Evolutionary conservation across 2,113 vertebrate species (phyloP), one percentile per base, ranked within the genome.

Genomic region (Scomber japonicus): DNA sequence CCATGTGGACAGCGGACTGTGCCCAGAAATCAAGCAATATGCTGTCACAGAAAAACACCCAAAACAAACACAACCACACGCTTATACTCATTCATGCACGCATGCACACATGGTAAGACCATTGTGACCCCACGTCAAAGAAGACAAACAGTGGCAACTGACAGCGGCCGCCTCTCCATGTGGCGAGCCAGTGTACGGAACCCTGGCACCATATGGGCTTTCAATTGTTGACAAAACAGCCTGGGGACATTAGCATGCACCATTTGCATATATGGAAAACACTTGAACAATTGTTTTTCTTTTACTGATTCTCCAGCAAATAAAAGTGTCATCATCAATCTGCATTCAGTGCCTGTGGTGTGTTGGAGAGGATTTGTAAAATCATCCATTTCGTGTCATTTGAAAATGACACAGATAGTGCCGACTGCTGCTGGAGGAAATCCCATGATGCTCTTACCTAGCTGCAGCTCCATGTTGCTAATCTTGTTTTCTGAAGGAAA

Each of bases 401-500:
- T 89, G 77, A 48, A 86, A 88, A 79, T 71, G 65, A 88, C 82
- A 80, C 69, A 66, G 54, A 81, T 51, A 62, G 45, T 5, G 69
- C 51, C 48, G 71, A 81, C 59, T 78, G 78, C 83, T 73, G 71
- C 70, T 56, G 83, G 68, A 83, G 66, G 74, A 88, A 90, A 89
- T 83, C 88, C 89, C 76, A 53, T 40, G 72, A 88, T 75, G 81
- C 72, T 85, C 97, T 97, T 95, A 97, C 97, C 97, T 91, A 98
- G 94, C 87, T 98, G 97, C 14, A 96, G 95, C 94, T 98, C 97
- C 91, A 98, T 97, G 91, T 95, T 89, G 89, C 92, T 98, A 86
- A 97, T 93, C 92, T 97, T 97, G 95, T 93, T 97, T 95, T 98
- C 97, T 71, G 95, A 87, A 59, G 97, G 97, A 76, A 97, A 96